These are phyloP conservation scores for Kryptolebias ocellatus DNA, from an alignment of 2,797 vertebrate species.

Conservation along the genomic window DNA sequence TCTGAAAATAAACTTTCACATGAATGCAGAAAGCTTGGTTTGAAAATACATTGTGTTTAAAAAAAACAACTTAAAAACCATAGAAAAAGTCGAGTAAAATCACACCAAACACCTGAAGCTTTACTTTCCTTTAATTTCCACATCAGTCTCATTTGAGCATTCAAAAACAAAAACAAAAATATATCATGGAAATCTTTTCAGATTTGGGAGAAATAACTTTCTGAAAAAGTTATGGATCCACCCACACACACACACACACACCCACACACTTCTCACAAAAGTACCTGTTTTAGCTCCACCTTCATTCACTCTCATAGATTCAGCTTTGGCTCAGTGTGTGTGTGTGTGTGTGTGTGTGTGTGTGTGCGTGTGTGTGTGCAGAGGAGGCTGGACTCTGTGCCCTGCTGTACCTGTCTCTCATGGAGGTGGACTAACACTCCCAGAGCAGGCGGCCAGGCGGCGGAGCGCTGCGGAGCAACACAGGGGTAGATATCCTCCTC, in stretches of 20 bases:
- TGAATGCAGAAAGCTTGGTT: no score
- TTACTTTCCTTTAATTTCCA: no score
- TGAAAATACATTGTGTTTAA: no score
- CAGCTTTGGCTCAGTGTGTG: conserved; percentile 47
- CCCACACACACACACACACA: conserved; percentile 11
- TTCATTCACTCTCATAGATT: conserved; percentile 49
- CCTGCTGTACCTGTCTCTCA: conserved; percentile 82
- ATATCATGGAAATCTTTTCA: not conserved
- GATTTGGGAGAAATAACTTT: not conserved
- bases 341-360: conserved; percentile 32
- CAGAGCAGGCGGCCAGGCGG: conserved; percentile 72
- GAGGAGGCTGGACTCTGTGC: conserved; percentile 72
- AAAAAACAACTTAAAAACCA: no score
- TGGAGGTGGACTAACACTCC: conserved; percentile 78
- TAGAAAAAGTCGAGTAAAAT: no score
- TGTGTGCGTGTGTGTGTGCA: conserved; percentile 50
- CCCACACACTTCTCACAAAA: conserved; percentile 23
- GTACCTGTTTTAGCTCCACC: conserved; percentile 72
- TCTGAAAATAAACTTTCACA: no score
- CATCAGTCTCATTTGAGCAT: no score
- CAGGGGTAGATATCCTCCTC: conserved; percentile 72
- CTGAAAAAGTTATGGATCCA: conserved; percentile 5
- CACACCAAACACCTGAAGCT: no score
- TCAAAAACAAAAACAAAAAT: no score
- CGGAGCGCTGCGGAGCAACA: conserved; percentile 64